A percentile compares a stretch with the other conserved stretches of the same genome.
phyloP scores from a whole-genome alignment of 2,797 vertebrate genomes.

The Corythornis leucogaster region DNA sequence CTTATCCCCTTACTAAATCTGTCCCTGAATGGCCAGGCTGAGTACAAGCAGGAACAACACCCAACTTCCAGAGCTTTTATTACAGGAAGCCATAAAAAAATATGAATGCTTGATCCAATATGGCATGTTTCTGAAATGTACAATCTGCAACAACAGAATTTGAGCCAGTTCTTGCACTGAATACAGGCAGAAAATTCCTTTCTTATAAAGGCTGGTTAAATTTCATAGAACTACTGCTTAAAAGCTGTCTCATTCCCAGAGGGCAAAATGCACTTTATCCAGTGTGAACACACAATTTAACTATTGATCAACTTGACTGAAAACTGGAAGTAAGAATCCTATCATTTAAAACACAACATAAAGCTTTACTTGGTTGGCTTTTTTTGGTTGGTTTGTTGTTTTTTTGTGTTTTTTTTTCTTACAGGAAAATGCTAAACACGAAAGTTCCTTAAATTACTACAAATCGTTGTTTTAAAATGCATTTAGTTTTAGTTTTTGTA shows the following conservation, averaged over 20 bases:
- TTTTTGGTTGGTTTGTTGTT: too few species aligned
- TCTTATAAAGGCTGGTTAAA: not conserved
- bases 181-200: not conserved
- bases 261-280: not conserved
- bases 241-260: not conserved
- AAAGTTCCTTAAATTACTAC: not conserved
- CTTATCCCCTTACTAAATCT: not conserved
- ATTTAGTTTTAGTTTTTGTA: not conserved
- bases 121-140: not conserved
- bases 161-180: not conserved
- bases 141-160: not conserved
- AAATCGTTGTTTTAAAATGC: not conserved
- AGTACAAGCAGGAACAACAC: not conserved
- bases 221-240: not conserved
- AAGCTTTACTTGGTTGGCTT: not conserved
- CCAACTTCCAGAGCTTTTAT: not conserved
- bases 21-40: not conserved
- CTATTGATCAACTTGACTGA: not conserved
- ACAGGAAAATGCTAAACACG: not conserved
- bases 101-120: not conserved
- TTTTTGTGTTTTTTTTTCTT: not conserved
- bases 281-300: not conserved
- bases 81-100: not conserved
- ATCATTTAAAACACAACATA: not conserved
- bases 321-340: not conserved